Base-by-base conservation (phyloP, 2,888 invertebrate species). In the Suillia variegata region DNA sequence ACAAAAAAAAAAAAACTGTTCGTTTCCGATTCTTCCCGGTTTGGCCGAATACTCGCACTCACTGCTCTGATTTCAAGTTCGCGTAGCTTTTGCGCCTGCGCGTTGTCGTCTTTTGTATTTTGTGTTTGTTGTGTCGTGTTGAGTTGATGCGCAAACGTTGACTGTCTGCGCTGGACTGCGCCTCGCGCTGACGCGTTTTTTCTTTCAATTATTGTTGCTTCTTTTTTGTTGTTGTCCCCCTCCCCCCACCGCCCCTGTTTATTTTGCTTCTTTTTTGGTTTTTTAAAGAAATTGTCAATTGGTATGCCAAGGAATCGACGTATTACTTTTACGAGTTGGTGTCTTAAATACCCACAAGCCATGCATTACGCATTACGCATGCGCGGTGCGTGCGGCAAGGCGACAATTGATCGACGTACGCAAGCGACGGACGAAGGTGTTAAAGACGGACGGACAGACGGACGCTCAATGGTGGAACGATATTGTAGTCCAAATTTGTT, bases 321-420 rank as follows among this genome's bases (percentile, higher is more conserved):
- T 26, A 54, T 50, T 48, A 20, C 12, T 50, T 50, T 50, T 42
- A 45, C 20, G 24, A 42, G 13, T 24, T 54, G n/a, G n/a, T n/a
- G 3, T 54, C 13, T 54, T 54, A 54, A 54, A 54, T 54, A 54
- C 54, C 24, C 42, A 42, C 54, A 54, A 31, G 42, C 17, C 15
- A 56, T 51, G 10, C n/a, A n/a, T n/a, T n/a, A n/a, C n/a, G n/a
- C n/a, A 56, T 65, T 67, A 64, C 63, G 63, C 61, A 67, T 67
- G 64, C 66, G 63, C 59, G 58, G 57, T 54, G 61, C 63, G 65
- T 67, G 56, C 56, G 49, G 12, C 42, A 49, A 60, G 54, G 47
- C 62, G 59, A 58, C 58, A 61, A 50, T 52, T 57, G n/a, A 22
- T 10, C 8, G 5, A 10, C 24, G n/a, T 48, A 4, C 12, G 12